These are phyloP conservation scores for Selenia dentaria DNA, from an alignment of 2,888 invertebrate species.

Conservation along the genomic window DNA sequence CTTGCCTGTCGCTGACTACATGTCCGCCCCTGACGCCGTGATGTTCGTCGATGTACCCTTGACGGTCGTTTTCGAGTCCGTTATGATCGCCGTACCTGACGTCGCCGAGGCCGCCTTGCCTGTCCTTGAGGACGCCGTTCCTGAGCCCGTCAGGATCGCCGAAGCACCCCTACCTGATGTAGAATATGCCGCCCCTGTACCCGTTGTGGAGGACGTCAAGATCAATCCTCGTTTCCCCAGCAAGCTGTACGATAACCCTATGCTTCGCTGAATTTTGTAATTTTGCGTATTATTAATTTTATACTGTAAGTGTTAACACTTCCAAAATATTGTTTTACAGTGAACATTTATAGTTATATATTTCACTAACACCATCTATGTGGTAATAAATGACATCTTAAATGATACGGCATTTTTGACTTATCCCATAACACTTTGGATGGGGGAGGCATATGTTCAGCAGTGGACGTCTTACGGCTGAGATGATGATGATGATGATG, in stretches of 20 bases:
- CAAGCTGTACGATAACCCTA: constrained; percentile 39
- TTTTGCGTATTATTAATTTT: no score
- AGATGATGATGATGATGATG: no score
- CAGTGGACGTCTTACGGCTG: no score
- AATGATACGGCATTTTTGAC: no score
- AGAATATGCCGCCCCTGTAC: background rate
- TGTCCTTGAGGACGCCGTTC: background rate
- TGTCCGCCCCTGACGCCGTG: background rate
- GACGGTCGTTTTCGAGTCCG: background rate
- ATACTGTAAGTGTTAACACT: no score
- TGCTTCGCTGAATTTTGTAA: constrained; percentile 39
- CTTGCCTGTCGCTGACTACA: no score
- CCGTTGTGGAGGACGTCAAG: constrained; percentile 12
- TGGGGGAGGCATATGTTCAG: no score
- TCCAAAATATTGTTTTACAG: no score
- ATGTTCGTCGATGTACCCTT: background rate
- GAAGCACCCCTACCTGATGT: constrained; percentile 1
- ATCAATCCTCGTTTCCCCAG: constrained; percentile 20
- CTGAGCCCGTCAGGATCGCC: constrained; percentile 4
- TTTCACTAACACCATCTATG: no score
- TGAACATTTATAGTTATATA: no score
- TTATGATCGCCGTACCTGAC: background rate
- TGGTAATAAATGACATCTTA: no score
- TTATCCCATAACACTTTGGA: no score
- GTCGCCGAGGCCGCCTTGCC: constrained; percentile 3